Evolutionary conservation across 2,888 invertebrate genomes (phyloP).

Genomic region (Perizoma affinitatum): DNA sequence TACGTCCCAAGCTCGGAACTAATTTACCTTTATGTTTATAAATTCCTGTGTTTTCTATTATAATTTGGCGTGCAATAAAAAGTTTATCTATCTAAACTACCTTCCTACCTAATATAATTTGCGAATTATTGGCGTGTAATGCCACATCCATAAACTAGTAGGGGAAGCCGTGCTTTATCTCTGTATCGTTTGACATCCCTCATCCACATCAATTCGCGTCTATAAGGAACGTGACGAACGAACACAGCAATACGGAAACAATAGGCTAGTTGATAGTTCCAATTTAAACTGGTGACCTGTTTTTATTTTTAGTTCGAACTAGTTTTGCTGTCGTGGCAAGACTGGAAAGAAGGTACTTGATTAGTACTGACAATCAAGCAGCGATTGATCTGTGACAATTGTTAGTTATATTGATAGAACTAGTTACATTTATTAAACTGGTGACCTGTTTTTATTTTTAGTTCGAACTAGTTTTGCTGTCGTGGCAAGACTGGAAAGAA

Average conservation of each 20-base stretch:
- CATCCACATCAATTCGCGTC: constrained; percentile 65
- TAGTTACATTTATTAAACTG: no score
- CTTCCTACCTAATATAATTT: neutral
- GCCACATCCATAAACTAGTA: constrained; percentile 40
- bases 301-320: constrained; percentile 1
- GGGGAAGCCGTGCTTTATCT: constrained; percentile 68
- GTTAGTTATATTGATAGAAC: no score
- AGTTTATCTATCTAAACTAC: no score
- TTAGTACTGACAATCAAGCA: no score
- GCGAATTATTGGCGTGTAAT: constrained; percentile 18
- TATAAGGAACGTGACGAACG: constrained; percentile 53
- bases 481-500: no score
- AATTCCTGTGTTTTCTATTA: no score
- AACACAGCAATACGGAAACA: constrained; percentile 32
- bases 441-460: constrained; percentile 18
- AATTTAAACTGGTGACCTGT: constrained; percentile 19
- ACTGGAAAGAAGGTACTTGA: no score
- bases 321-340: neutral
- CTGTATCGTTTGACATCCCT: constrained; percentile 60
- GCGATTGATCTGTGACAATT: no score
- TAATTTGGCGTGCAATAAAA: no score
- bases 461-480: neutral
- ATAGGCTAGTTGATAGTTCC: constrained; percentile 16
- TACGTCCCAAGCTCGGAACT: no score
- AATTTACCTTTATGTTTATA: no score